Base-by-base conservation (phyloP, 2,797 vertebrate genomes). In the Nyctalus aviator region DNA sequence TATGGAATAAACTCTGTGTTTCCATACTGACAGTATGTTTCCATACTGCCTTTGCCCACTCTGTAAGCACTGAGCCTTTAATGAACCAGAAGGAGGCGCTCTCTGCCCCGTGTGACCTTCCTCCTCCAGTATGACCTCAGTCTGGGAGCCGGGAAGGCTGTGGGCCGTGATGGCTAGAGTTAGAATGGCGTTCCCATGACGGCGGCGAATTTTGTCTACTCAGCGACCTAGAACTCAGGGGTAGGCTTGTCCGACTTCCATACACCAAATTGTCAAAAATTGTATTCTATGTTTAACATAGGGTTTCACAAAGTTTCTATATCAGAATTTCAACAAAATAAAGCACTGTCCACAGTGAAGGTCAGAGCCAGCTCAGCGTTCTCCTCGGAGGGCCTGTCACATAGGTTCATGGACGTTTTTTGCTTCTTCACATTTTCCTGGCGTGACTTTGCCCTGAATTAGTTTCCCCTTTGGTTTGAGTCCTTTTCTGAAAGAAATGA, bases 71-170 rank as follows among this genome's bases (percentile, higher is more conserved):
- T 15, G 41, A 8, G 8, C 7, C 59, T 59, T 5, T 32, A 50
- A 41, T 1, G 0, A 59, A 32, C 64, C 62, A 53, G 72, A 71
- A 71, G 30, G 53, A 32, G 20, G 30, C 10, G 2, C 17, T 30
- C n/a, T 25, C 23, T 25, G 4, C 44, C 44, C 44, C 0, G 53
- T 0, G 0, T 32, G 35, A 8, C 1, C 32, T n/a, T 6, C 27
- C 23, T 25, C 21, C 21, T 18, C 1, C 10, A 2, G 46, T 32
- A 14, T 48, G 37, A 4, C 32, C 59, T 41, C 32, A 13, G 4
- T 20, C 32, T 13, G 30, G 12, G 20, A 53, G 12, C 41, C 18
- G 8, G 35, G 32, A 3, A 27, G 35, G 76, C 83, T 32, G 17
- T 66, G 10, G 23, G 10, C 32, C 10, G 0, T 1, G 17, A 1